Conservation (phyloP, 1,140 invertebrate genomes). For the Zophobas morio region DNA sequence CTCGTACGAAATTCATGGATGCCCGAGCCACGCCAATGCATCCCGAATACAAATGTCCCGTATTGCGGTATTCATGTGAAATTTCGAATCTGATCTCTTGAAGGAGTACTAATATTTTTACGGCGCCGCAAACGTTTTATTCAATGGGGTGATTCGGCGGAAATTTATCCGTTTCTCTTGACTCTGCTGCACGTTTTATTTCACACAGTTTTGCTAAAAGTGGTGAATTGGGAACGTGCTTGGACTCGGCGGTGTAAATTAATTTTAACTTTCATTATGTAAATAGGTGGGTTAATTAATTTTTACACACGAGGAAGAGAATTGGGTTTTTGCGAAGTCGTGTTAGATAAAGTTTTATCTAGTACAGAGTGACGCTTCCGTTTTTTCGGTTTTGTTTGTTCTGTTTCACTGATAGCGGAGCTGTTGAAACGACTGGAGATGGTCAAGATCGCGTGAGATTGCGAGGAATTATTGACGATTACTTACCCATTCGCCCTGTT, state of each 20-base stretch:
- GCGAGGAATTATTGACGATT: not conserved
- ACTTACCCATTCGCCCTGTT: slow-evolving; percentile 85
- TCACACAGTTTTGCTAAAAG: not conserved
- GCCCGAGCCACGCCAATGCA: not conserved
- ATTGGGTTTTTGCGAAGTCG: too few species aligned
- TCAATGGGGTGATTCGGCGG: not conserved
- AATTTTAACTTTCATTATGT: not conserved
- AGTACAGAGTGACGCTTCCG: too few species aligned
- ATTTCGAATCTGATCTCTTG: not conserved
- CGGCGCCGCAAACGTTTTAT: not conserved
- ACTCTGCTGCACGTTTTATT: not conserved
- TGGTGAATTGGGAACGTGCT: not conserved
- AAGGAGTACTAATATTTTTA: not conserved
- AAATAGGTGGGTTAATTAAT: not conserved
- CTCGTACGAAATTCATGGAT: not conserved
- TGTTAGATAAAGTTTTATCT: too few species aligned
- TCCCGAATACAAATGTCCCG: not conserved
- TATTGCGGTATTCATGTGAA: not conserved
- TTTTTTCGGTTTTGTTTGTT: not conserved
- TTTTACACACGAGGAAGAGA: not conserved
- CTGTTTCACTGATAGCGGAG: not conserved
- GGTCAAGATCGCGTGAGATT: not conserved
- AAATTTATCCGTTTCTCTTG: not conserved
- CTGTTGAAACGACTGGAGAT: not conserved
- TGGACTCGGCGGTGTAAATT: not conserved